Evolutionary conservation across 2,797 vertebrate genomes (phyloP).

Genomic region (Notolepis coatsorum): DNA sequence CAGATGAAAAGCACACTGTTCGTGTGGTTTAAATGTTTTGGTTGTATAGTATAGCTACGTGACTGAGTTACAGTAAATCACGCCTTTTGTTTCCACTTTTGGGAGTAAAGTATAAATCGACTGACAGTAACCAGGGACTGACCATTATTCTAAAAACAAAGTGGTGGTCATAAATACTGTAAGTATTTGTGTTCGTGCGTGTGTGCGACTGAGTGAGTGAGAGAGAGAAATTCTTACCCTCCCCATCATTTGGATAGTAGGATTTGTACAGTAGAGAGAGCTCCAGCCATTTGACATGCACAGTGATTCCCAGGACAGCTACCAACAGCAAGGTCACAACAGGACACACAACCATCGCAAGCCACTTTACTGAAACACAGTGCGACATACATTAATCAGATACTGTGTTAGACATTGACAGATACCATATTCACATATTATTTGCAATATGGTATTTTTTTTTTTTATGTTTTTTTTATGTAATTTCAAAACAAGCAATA

Average conservation of each 20-base stretch:
- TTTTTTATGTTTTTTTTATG: no score
- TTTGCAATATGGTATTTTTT: no score
- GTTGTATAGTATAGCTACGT: no score
- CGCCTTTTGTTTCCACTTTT: no score
- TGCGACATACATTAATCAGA: not conserved
- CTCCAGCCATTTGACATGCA: slow-evolving; percentile 85
- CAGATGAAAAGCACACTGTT: no score
- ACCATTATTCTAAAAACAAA: no score
- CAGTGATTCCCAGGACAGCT: slow-evolving; percentile 48
- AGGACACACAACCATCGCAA: slow-evolving; percentile 51
- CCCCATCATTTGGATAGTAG: slow-evolving; percentile 48
- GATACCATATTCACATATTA: not conserved
- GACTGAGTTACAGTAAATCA: no score
- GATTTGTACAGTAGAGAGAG: slow-evolving; percentile 83
- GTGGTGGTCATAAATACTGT: no score
- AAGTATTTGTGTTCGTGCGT: not conserved
- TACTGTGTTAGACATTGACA: not conserved
- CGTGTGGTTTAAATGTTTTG: no score
- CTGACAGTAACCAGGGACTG: no score
- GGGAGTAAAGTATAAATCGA: no score
- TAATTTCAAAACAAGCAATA: no score
- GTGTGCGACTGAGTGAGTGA: slow-evolving; percentile 53
- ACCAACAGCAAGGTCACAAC: slow-evolving; percentile 62
- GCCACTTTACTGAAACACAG: slow-evolving; percentile 50
- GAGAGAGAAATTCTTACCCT: slow-evolving; percentile 51